phyloP scores from a whole-genome alignment of 1,140 invertebrate species.

The Muscidifurax raptorellus region DNA sequence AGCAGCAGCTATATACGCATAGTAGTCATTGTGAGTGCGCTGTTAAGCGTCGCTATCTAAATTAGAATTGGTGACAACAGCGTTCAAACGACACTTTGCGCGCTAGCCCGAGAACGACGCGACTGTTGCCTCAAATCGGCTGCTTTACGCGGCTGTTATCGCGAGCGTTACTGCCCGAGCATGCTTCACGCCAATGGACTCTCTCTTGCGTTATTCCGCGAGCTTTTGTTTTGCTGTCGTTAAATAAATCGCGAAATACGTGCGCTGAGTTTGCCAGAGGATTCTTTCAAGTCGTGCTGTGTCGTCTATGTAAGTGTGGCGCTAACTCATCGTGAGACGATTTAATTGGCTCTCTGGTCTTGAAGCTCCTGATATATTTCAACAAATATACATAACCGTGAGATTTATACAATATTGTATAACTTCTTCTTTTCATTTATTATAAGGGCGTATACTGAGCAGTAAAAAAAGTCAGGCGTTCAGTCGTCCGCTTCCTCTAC shows the following conservation, averaged over 20 bases:
- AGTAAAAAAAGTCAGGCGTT: too few relatives aligned
- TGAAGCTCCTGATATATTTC: too few relatives aligned
- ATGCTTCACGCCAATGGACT: background rate
- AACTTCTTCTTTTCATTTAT: too few relatives aligned
- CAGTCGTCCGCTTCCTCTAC: background rate
- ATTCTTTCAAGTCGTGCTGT: background rate
- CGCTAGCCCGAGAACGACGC: background rate
- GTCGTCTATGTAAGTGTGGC: too few relatives aligned
- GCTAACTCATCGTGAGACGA: background rate
- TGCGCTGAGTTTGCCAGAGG: too few relatives aligned
- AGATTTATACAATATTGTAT: too few relatives aligned
- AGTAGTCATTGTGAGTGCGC: constrained; percentile 64
- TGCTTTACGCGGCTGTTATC: background rate
- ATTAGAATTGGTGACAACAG: constrained; percentile 69
- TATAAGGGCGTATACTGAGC: too few relatives aligned
- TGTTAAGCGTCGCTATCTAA: constrained; percentile 71
- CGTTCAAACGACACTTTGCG: constrained; percentile 41
- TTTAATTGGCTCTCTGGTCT: too few relatives aligned
- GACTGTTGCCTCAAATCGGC: background rate
- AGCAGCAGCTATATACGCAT: background rate
- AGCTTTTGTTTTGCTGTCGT: background rate
- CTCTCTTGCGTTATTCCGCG: too few relatives aligned
- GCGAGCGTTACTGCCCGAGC: background rate
- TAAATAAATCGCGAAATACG: background rate
- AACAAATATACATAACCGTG: too few relatives aligned